These are phyloP conservation scores for Drosophila testacea DNA, from an alignment of 2,888 invertebrate genomes.

Conservation along the genomic window DNA sequence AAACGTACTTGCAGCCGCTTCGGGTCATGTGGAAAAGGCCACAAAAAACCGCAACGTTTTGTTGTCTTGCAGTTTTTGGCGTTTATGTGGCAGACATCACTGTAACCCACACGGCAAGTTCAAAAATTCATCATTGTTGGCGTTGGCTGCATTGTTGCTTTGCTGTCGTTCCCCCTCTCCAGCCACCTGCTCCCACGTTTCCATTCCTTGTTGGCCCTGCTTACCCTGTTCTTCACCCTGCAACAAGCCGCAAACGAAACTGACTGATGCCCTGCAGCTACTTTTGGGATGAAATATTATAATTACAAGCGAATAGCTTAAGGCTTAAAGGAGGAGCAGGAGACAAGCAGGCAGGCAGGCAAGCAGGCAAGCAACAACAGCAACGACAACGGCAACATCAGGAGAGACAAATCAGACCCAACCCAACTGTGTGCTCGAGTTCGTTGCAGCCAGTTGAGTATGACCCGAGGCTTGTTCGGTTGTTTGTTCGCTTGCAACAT, in stretches of 20 bases:
- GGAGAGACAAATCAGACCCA: conserved; percentile 44
- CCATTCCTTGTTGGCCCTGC: conserved; percentile 18
- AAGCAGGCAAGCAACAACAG: conserved; percentile 26
- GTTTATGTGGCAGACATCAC: conserved; percentile 65
- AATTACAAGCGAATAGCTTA: conserved; percentile 85
- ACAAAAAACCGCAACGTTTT: conserved; percentile 27
- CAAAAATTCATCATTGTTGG: conserved; percentile 81
- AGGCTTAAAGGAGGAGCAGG: conserved; percentile 71
- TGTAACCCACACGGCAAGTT: conserved; percentile 73
- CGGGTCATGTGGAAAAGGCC: conserved; percentile 35
- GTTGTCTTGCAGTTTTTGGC: conserved; percentile 37
- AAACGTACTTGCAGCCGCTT: conserved; percentile 33
- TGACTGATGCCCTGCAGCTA: conserved; percentile 82
- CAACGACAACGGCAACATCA: conserved; percentile 20
- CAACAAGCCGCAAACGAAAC: conserved; percentile 80
- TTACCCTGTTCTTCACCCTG: conserved; percentile 42
- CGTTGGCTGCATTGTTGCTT: conserved; percentile 75
- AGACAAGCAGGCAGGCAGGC: conserved; percentile 9
- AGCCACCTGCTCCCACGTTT: background rate
- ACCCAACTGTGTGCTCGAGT: conserved; percentile 43
- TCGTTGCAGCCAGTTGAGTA: conserved; percentile 41
- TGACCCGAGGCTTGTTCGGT: conserved; percentile 35
- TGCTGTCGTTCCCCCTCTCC: conserved; percentile 14
- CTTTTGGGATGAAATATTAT: conserved; percentile 86
- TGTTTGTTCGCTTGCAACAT: conserved; percentile 56